Conservation (phyloP, 2,113 vertebrate species). For the Octodon degus region DNA sequence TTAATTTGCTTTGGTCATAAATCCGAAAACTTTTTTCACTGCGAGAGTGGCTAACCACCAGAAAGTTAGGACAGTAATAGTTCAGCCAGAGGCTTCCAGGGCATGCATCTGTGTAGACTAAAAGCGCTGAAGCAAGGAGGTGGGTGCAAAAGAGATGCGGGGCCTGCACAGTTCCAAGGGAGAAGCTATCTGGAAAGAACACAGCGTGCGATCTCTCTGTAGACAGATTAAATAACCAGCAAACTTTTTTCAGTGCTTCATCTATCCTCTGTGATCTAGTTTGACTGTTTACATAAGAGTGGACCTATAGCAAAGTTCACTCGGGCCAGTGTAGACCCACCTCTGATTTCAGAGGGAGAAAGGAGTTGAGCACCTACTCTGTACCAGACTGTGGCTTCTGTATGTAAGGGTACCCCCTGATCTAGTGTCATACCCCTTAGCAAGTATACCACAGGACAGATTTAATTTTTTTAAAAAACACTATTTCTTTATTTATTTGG, state of each 20-base stretch:
- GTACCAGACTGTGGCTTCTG: neutral
- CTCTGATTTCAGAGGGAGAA: neutral
- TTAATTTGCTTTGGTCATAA: slow-evolving; percentile 71
- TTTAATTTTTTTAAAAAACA: too few species aligned
- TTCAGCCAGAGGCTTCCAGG: neutral
- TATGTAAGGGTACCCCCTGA: neutral
- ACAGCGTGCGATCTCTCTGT: neutral
- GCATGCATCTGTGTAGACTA: neutral
- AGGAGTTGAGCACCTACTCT: neutral
- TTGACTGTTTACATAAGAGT: neutral
- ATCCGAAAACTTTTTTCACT: slow-evolving; percentile 51
- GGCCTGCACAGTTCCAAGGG: neutral
- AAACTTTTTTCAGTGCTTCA: neutral
- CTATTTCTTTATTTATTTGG: too few species aligned
- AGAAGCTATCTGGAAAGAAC: neutral
- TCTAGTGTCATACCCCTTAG: neutral
- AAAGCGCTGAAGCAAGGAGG: neutral
- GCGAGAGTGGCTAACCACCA: slow-evolving; percentile 71
- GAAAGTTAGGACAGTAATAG: slow-evolving; percentile 69
- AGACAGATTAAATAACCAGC: neutral
- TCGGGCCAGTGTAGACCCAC: neutral
- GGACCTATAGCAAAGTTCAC: neutral
- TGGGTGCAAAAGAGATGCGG: neutral
- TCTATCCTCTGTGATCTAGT: neutral
- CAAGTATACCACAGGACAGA: neutral